Evolutionary conservation across 2,888 invertebrate genomes (phyloP).

Genomic region (Standfussiana lucernea): DNA sequence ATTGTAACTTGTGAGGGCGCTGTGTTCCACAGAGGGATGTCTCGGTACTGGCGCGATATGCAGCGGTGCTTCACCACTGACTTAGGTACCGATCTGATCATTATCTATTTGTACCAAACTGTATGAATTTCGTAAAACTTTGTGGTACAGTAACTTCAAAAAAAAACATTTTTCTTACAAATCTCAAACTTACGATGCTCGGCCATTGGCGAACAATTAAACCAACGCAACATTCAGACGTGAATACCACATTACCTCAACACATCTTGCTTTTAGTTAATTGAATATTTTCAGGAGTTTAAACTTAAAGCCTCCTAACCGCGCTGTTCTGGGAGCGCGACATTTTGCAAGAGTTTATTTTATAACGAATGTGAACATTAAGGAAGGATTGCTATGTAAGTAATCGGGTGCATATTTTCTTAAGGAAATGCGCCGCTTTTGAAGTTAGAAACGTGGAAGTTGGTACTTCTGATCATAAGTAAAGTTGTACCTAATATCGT

Average conservation of each 20-base stretch:
- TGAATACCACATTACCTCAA: neutral
- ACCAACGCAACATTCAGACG: neutral
- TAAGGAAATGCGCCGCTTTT: too few species aligned
- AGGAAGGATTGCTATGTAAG: too few species aligned
- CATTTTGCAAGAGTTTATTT: neutral
- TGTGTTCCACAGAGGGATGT: neutral
- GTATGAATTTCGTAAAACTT: neutral
- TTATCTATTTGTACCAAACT: neutral
- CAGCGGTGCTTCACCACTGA: slow-evolving; percentile 38
- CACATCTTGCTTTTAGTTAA: neutral
- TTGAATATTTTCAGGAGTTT: neutral
- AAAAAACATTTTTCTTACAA: neutral
- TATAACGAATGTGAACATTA: neutral
- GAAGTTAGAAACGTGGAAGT: too few species aligned
- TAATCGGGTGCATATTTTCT: too few species aligned
- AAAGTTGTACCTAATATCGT: too few species aligned
- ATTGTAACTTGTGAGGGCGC: slow-evolving; percentile 36
- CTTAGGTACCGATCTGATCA: neutral
- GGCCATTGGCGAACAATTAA: neutral
- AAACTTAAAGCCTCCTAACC: too few species aligned
- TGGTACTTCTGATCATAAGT: too few species aligned
- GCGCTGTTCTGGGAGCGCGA: neutral
- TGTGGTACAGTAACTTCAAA: neutral
- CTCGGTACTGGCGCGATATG: neutral
- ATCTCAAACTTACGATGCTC: neutral